These are phyloP conservation scores for Apocheima hispidaria DNA, from an alignment of 2,888 invertebrate genomes.

Conservation along the genomic window DNA sequence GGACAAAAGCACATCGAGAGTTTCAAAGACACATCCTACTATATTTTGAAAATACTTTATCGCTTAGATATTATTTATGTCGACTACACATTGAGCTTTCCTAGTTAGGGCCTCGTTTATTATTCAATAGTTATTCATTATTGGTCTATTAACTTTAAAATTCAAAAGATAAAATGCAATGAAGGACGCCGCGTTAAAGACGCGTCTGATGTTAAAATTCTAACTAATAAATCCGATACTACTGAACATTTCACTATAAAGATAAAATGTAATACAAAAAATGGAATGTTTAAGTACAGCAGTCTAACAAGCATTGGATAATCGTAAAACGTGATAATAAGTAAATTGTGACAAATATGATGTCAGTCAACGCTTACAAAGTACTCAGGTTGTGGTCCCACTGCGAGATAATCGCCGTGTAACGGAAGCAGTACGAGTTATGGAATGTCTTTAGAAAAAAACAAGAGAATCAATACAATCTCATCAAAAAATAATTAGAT, in stretches of 20 bases:
- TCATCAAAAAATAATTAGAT: neutral
- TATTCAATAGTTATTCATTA: constrained; percentile 47
- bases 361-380: constrained; percentile 77
- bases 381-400: constrained; percentile 57
- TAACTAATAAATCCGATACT: constrained; percentile 68
- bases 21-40: constrained; percentile 83
- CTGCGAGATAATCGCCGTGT: constrained; percentile 44
- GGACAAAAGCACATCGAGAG: constrained; percentile 84
- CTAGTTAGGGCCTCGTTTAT: constrained; percentile 74
- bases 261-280: constrained; percentile 69
- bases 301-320: constrained; percentile 78
- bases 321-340: constrained; percentile 56
- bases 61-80: constrained; percentile 61
- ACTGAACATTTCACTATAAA: constrained; percentile 65
- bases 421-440: constrained; percentile 26
- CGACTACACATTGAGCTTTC: constrained; percentile 82
- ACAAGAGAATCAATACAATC: constrained; percentile 5
- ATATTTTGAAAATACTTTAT: constrained; percentile 76
- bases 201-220: constrained; percentile 65
- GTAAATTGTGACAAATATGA: constrained; percentile 71
- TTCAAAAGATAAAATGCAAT: constrained; percentile 70
- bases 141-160: constrained; percentile 61
- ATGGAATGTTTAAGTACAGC: constrained; percentile 85
- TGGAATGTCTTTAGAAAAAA: constrained; percentile 11
- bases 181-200: constrained; percentile 56